Base-by-base conservation (phyloP, 2,797 vertebrate genomes). In the Atherinosoma microstoma region DNA sequence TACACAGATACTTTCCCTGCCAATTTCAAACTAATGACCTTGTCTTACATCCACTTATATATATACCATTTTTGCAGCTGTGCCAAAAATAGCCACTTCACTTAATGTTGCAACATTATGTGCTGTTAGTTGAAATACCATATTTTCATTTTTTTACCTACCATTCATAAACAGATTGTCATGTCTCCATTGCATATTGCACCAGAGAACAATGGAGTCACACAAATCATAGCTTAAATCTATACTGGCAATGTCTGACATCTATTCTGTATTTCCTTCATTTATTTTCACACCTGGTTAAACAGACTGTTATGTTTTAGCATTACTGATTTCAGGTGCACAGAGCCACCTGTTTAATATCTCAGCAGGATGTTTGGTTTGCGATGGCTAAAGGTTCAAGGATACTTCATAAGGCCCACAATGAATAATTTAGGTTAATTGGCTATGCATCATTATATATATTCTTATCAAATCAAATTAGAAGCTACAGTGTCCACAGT, bases 211-310 rank as follows among this genome's bases (percentile, higher is more conserved):
- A 87, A 87, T 87, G 56, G 60, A 88, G 86, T 89, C 83, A 87
- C 74, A 80, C 77, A 61, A 74, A 62, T 70, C 75, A 80, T 83
- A 85, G 78, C 86, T 90, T 87, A 89, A 82, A 90, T 93, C 82
- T 92, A 78, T 61, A 59, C 71, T 74, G 79, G 73, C 75, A 73
- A 72, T 60, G 75, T 83, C 77, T 90, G 89, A 89, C 90, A 89
- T 84, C 82, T 87, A 86, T 80, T 89, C 74, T 64, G 40, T 86
- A 78, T 79, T 67, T 61, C 76, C 79, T 86, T 76, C 76, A 84
- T 86, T 90, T 89, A 82, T 79, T 89, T 89, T 89, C 82, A 88
- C 87, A 81, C 84, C 81, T 90, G 76, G 61, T 86, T 89, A 89
- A 91, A 91, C 70, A 88, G 84, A 75, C 88, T 84, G 75, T 92